phyloP scores from a whole-genome alignment of 2,797 vertebrate species.

The Xiphophorus birchmanni region DNA sequence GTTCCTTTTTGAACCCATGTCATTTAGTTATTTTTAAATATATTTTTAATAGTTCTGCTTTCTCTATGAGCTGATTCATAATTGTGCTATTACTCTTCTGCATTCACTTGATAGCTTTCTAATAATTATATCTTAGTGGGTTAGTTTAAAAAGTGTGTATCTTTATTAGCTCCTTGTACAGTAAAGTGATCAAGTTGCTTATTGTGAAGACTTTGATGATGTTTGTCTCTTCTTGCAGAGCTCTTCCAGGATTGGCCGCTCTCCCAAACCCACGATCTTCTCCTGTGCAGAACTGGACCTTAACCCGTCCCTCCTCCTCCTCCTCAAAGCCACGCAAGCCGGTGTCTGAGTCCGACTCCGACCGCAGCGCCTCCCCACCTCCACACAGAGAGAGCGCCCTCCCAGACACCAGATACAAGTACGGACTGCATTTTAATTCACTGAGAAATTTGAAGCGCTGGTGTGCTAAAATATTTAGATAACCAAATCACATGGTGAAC shows the following conservation, averaged over 20 bases:
- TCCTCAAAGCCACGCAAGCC: conserved; percentile 76
- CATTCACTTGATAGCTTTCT: background rate
- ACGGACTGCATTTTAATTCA: conserved; percentile 5
- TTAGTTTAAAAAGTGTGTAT: background rate
- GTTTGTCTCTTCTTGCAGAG: conserved; percentile 48
- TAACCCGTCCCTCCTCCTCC: conserved; percentile 60
- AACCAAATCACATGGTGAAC: background rate
- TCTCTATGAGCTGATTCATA: background rate
- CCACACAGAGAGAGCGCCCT: conserved; percentile 61
- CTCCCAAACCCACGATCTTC: conserved; percentile 78
- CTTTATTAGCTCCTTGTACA: background rate
- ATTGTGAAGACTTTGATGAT: background rate
- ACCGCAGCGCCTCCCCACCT: conserved; percentile 71
- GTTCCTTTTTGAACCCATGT: background rate
- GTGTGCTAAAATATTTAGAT: background rate
- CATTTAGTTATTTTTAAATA: background rate
- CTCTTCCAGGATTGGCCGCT: conserved; percentile 74
- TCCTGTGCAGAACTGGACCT: conserved; percentile 57
- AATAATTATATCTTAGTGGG: background rate
- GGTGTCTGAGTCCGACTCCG: conserved; percentile 82
- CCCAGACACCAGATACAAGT: conserved; percentile 81
- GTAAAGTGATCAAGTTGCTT: background rate
- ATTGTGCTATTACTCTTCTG: background rate
- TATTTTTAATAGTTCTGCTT: background rate
- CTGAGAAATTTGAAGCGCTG: background rate